phyloP scores from a whole-genome alignment of 92 coral and sea anemone genomes.

The Umimayanthus kanabou region DNA sequence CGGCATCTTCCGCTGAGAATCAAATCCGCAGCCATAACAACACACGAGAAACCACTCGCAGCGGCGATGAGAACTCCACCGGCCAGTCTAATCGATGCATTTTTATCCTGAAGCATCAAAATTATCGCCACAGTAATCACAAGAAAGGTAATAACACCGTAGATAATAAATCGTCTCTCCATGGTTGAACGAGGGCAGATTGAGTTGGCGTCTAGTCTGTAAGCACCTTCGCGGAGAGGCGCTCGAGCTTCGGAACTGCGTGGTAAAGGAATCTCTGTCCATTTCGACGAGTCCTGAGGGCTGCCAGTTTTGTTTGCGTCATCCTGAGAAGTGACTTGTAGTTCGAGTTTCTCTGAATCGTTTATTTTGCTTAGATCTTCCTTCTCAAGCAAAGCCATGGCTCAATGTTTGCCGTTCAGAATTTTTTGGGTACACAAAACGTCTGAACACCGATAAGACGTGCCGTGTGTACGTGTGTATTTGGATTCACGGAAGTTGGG shows the following conservation, averaged over 20 bases:
- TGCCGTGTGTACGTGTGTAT: not conserved
- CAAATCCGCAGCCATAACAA: slow-evolving; percentile 37
- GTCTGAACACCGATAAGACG: not conserved
- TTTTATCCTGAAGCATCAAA: slow-evolving; percentile 32
- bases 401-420: not conserved
- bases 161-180: slow-evolving; percentile 37
- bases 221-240: slow-evolving; percentile 13
- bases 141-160: slow-evolving; percentile 14
- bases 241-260: not conserved
- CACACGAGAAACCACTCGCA: slow-evolving; percentile 36
- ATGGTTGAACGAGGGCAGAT: slow-evolving; percentile 37
- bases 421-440: not conserved
- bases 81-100: slow-evolving; percentile 17
- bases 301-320: not conserved
- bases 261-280: slow-evolving; percentile 7
- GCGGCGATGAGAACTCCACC: slow-evolving; percentile 27
- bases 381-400: slow-evolving; percentile 30
- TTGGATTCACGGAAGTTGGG: not conserved
- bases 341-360: slow-evolving; percentile 20
- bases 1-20: slow-evolving; percentile 22
- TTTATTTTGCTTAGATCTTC: not conserved
- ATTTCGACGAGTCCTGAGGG: slow-evolving; percentile 2
- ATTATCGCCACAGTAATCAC: slow-evolving; percentile 31
- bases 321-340: not conserved
- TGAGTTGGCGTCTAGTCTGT: not conserved